Conservation (phyloP, 1,140 invertebrate species). For the Orius insidiosus region DNA sequence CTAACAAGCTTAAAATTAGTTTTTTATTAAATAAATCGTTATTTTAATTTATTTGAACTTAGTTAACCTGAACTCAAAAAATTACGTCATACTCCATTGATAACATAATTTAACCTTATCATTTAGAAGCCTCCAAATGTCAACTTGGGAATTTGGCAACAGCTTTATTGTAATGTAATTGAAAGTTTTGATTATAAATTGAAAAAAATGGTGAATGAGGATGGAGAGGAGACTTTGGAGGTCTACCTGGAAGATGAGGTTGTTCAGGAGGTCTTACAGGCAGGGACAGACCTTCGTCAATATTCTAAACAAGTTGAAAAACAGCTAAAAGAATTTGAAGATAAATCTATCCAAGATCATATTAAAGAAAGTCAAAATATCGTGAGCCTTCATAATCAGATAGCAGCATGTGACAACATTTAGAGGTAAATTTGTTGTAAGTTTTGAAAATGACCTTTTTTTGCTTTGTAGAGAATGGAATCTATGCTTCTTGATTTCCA, state of each 20-base stretch:
- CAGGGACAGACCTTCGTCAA: slow-evolving; percentile 80
- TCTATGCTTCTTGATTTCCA: slow-evolving; percentile 89
- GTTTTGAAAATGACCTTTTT: too few relatives aligned
- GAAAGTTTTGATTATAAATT: too few relatives aligned
- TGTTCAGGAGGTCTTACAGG: slow-evolving; percentile 83
- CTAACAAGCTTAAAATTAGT: too few relatives aligned
- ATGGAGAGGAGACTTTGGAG: slow-evolving; percentile 2
- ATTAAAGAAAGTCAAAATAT: slow-evolving; percentile 94
- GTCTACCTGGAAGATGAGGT: slow-evolving; percentile 60
- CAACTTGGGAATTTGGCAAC: too few relatives aligned
- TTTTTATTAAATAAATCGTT: too few relatives aligned
- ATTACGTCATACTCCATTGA: too few relatives aligned
- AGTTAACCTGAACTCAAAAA: too few relatives aligned
- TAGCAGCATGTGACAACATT: slow-evolving; percentile 87
- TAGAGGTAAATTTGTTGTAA: too few relatives aligned
- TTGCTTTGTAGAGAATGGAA: slow-evolving; percentile 65
- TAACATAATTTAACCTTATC: too few relatives aligned
- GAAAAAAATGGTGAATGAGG: not conserved
- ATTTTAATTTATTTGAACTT: too few relatives aligned
- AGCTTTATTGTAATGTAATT: too few relatives aligned
- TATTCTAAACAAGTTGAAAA: slow-evolving; percentile 90
- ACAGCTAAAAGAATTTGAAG: slow-evolving; percentile 80
- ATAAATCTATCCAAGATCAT: slow-evolving; percentile 88
- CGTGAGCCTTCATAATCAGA: slow-evolving; percentile 84
- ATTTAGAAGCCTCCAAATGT: too few relatives aligned